These are phyloP conservation scores for Drosophila persimilis DNA, from an alignment of 1,140 invertebrate genomes.

Conservation along the genomic window DNA sequence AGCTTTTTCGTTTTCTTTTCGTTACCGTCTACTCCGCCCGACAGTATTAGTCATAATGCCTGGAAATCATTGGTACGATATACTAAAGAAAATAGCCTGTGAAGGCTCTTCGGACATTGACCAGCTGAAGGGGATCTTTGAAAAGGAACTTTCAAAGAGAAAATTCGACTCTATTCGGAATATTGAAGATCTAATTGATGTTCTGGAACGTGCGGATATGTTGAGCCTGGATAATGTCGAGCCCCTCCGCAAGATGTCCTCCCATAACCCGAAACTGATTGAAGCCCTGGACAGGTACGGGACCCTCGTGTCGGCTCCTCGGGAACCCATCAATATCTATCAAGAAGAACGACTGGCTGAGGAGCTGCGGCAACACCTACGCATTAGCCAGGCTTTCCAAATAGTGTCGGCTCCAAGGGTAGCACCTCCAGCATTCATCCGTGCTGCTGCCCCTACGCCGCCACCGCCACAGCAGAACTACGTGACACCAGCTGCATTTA, in stretches of 20 bases:
- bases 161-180: conserved; percentile 43
- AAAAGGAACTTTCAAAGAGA: conserved; percentile 33
- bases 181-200: conserved; percentile 62
- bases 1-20: not conserved
- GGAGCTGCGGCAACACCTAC: conserved; percentile 51
- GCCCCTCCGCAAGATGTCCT: conserved; percentile 22
- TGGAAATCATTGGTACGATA: conserved; percentile 48
- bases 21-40: not conserved
- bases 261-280: conserved; percentile 15
- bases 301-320: not conserved
- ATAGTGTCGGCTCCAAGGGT: not conserved
- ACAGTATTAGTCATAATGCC: conserved; percentile 10
- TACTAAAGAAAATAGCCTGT: conserved; percentile 52
- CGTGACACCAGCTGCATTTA: conserved; percentile 36
- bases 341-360: conserved; percentile 59
- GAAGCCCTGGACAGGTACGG: conserved; percentile 39
- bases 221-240: conserved; percentile 59
- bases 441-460: not conserved
- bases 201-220: conserved; percentile 58
- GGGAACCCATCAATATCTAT: conserved; percentile 33
- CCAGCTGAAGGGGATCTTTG: conserved; percentile 47
- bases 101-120: conserved; percentile 41
- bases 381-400: conserved; percentile 10
- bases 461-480: conserved; percentile 34
- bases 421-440: not conserved